These are phyloP conservation scores for Myotis lucifugus DNA, from an alignment of 2,113 vertebrate genomes.

Conservation along the genomic window DNA sequence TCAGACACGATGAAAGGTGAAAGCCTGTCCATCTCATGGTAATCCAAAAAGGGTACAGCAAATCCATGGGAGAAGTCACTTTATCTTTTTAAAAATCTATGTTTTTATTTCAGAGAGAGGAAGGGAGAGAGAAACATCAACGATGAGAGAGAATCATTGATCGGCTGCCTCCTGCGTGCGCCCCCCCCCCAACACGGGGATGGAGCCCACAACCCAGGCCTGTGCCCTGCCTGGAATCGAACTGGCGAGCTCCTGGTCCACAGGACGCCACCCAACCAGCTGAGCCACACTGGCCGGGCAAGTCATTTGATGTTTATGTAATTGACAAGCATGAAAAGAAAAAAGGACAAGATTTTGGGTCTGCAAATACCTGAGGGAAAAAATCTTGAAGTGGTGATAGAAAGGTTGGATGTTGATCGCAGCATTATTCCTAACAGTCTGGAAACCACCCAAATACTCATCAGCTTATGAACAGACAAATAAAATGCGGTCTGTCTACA, in stretches of 20 bases:
- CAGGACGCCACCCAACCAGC: too few species aligned
- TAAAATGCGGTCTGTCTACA: neutral
- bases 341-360: neutral
- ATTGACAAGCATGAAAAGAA: neutral
- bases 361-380: neutral
- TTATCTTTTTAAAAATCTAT: too few species aligned
- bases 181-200: too few species aligned
- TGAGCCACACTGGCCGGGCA: too few species aligned
- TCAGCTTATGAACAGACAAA: neutral
- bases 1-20: neutral
- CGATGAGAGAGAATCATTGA: too few species aligned
- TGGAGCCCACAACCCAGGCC: too few species aligned
- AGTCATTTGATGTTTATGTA: neutral
- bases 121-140: too few species aligned
- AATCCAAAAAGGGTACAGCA: neutral
- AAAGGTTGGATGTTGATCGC: neutral
- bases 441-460: neutral
- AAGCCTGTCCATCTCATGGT: neutral
- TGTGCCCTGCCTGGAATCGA: too few species aligned
- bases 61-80: neutral
- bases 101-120: too few species aligned
- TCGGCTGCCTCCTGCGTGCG: too few species aligned
- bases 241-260: too few species aligned
- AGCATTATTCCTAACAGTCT: neutral
- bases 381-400: neutral